Evolutionary conservation across 1,140 invertebrate genomes (phyloP).

Genomic region (Lanistes nyassanus): DNA sequence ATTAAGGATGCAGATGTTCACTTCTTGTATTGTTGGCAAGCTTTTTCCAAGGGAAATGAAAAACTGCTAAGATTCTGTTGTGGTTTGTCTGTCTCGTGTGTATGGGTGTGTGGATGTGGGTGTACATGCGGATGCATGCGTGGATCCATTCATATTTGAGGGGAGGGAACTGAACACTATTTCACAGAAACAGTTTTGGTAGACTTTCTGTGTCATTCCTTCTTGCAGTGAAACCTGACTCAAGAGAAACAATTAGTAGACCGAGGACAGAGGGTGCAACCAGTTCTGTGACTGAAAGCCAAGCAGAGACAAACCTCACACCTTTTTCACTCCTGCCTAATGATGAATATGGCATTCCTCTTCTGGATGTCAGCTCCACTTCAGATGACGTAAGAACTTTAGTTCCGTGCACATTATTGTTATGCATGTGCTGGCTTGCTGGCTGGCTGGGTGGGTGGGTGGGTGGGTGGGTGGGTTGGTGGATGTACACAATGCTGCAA

Average conservation of each 20-base stretch:
- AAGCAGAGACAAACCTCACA: conserved; percentile 24
- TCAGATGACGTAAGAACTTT: conserved; percentile 47
- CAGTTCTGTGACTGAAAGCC: conserved; percentile 13
- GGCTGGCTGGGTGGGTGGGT: not conserved
- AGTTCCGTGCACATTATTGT: not conserved
- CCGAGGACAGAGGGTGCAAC: conserved; percentile 11
- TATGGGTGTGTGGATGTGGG: not conserved
- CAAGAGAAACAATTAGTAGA: conserved; percentile 24
- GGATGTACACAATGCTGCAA: too few relatives aligned
- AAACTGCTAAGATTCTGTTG: too few relatives aligned
- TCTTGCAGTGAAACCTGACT: conserved; percentile 29
- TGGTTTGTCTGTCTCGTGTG: not conserved
- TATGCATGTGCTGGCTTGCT: not conserved
- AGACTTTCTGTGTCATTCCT: not conserved
- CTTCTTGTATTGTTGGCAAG: too few relatives aligned
- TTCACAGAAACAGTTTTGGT: not conserved
- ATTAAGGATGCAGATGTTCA: too few relatives aligned
- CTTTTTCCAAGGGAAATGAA: too few relatives aligned
- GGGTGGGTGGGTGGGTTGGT: too few relatives aligned
- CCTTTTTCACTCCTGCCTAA: conserved; percentile 42
- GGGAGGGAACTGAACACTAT: not conserved
- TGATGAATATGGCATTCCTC: conserved; percentile 62
- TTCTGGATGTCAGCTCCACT: conserved; percentile 57
- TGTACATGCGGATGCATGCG: not conserved
- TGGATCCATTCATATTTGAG: too few relatives aligned